A percentile compares a stretch with the other conserved stretches of the same genome.
These are phyloP conservation scores for Suncus etruscus DNA, from an alignment of 2,113 vertebrate genomes.

Conservation along the genomic window DNA sequence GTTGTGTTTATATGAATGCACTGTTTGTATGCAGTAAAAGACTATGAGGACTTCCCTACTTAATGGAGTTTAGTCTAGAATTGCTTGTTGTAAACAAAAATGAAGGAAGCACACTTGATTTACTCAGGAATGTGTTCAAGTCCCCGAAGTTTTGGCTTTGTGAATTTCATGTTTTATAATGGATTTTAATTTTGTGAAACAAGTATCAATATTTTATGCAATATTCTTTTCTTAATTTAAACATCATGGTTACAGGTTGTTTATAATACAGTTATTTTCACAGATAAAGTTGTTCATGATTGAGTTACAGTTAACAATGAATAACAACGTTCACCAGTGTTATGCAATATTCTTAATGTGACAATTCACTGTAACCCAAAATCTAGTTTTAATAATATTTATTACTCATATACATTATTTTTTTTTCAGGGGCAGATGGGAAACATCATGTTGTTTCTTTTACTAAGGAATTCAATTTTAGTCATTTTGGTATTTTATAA, in stretches of 20 bases:
- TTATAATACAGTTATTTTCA: too few species aligned
- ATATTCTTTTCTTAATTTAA: neutral
- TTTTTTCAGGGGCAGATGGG: neutral
- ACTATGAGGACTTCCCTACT: slow-evolving; percentile 82
- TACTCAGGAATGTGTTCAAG: slow-evolving; percentile 70
- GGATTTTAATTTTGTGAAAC: slow-evolving; percentile 71
- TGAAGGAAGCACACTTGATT: slow-evolving; percentile 83
- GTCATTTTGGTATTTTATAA: neutral
- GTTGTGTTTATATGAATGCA: slow-evolving; percentile 86
- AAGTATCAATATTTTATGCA: slow-evolving; percentile 69
- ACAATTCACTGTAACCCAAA: slow-evolving; percentile 34
- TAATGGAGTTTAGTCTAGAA: slow-evolving; percentile 89
- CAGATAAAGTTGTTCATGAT: too few species aligned
- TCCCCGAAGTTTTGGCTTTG: slow-evolving; percentile 72
- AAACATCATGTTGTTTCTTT: neutral
- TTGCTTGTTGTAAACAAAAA: slow-evolving; percentile 86
- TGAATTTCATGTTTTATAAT: slow-evolving; percentile 69
- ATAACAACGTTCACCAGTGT: too few species aligned
- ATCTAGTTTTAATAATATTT: slow-evolving; percentile 54
- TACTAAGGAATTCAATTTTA: neutral
- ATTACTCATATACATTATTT: neutral
- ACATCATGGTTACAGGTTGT: too few species aligned
- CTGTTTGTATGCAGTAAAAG: slow-evolving; percentile 80
- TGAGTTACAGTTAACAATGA: too few species aligned
- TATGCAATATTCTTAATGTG: slow-evolving; percentile 32